These are phyloP conservation scores for Quadroppia sp. DNA, from an alignment of 2,888 invertebrate species.

Conservation along the genomic window DNA sequence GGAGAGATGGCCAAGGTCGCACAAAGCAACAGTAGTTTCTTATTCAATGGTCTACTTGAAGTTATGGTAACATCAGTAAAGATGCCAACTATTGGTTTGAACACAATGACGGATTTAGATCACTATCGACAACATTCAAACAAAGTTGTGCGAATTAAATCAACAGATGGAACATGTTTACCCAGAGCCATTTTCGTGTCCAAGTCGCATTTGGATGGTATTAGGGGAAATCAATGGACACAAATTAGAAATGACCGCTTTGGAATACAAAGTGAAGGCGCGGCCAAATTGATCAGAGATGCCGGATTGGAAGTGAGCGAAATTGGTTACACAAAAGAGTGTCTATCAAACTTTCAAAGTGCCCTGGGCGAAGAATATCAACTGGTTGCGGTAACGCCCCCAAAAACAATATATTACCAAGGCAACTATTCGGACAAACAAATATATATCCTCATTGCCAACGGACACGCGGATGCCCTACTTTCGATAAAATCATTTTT, in stretches of 20 bases:
- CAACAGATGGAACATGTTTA: background rate
- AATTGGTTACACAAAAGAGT: no score
- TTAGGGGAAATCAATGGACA: background rate
- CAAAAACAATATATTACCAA: background rate
- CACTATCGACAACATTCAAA: constrained; percentile 9
- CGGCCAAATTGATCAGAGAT: background rate
- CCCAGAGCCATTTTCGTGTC: constrained; percentile 7
- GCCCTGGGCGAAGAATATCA: background rate
- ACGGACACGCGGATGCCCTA: constrained; percentile 14
- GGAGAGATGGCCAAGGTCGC: background rate
- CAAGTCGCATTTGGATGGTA: background rate
- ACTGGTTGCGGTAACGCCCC: background rate
- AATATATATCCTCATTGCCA: constrained; percentile 1
- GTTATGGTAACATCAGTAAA: background rate
- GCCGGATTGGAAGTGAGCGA: background rate
- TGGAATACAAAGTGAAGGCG: background rate
- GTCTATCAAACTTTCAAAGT: background rate
- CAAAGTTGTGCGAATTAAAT: constrained; percentile 8
- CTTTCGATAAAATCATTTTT: constrained; percentile 26
- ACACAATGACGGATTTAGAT: no score
- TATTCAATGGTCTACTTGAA: constrained; percentile 1
- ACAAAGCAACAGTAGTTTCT: constrained; percentile 23
- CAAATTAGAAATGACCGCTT: background rate
- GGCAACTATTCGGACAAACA: background rate
- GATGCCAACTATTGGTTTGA: background rate